Evolutionary conservation across 2,888 invertebrate species (phyloP), one percentile per base, ranked within the genome.

Genomic region (Acleris holmiana): DNA sequence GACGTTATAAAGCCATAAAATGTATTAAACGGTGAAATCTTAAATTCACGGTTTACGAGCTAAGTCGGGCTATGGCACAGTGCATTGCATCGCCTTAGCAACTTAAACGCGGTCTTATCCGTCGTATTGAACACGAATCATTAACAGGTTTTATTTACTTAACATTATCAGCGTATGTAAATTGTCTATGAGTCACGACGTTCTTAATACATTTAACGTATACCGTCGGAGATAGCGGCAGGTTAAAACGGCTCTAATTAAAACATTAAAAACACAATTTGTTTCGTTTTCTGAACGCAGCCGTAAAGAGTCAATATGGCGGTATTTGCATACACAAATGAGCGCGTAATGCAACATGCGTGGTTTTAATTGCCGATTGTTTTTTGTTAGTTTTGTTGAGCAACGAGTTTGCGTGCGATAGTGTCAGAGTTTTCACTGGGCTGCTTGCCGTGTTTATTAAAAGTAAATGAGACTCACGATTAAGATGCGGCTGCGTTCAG

Each of bases 211-310:
- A 78, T 79, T 82, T 64, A 60, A 59, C 58, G 49, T 56, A 54
- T 55, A 61, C 47, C 61, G 40, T 53, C 53, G 25, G 70, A 76
- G 84, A 86, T 86, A 84, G 82, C 82, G 85, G 85, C 77, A 68
- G 67, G 66, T 69, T 76, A 77, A 81, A 81, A 80, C 72, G 73
- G 76, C 77, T 76, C 79, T 86, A 86, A 88, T 87, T 86, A 87
- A 89, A 84, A 87, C 84, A 82, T 86, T 85, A 82, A 86, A 83
- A 82, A 78, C 76, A 80, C 80, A 83, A 82, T 85, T 85, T 83
- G 83, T 82, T 83, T 77, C 77, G 73, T 78, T 81, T 78, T 78
- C 76, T 67, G 70, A 69, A 72, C 72, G 71, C 72, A 73, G 74
- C 75, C 71, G 76, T 78, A 68, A 79, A 82, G 77, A 76, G 72